Base-by-base conservation (phyloP, 1,140 invertebrate genomes). In the Drosophila bocki region DNA sequence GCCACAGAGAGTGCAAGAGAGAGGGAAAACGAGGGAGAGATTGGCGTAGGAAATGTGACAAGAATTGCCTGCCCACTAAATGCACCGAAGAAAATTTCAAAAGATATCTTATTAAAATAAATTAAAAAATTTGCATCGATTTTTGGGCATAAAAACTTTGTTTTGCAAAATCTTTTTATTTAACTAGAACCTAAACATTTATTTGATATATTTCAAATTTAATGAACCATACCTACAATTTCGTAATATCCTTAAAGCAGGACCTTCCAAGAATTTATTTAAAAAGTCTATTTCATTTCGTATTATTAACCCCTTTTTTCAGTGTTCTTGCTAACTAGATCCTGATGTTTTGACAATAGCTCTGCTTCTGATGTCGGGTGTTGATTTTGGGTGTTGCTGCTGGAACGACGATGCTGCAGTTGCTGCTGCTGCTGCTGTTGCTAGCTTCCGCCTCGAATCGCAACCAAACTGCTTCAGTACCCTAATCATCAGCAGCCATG, bases 401-500 rank as follows among this genome's bases (percentile, higher is more conserved):
- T 45, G 32, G 48, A 37, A 56, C 19, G 32, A 32, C 0, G 48
- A 9, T 44, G 39, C 62, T 44, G 62, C 17, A 17, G 53, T 22
- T 41, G 35, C 45, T 33, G 53, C 15, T 47, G 44, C 33, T 12
- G 19, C 12, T 45, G 29, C 19, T 35, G n/a, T 7, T 44, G 37
- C 48, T 32, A 12, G 65, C 19, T 70, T 15, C 48, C 50, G 45
- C 41, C 32, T 68, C 57, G 44, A 68, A 74, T 26, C 56, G 69
- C 33, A 80, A 44, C 70, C 53, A 80, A 84, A 74, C 78, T 77
- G 76, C 71, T 80, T 76, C 70, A 84, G 81, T 83, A 67, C 61
- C 81, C 61, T 71, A 84, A 83, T 83, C 80, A 83, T 71, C 33
- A 62, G 80, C 58, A 75, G 71, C 75, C 80, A 82, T 65, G 62